Percentiles rank a stretch among this genome's conserved stretches.
phyloP scores from a whole-genome alignment of 1,140 invertebrate genomes.

The Dendrolimus kikuchii region DNA sequence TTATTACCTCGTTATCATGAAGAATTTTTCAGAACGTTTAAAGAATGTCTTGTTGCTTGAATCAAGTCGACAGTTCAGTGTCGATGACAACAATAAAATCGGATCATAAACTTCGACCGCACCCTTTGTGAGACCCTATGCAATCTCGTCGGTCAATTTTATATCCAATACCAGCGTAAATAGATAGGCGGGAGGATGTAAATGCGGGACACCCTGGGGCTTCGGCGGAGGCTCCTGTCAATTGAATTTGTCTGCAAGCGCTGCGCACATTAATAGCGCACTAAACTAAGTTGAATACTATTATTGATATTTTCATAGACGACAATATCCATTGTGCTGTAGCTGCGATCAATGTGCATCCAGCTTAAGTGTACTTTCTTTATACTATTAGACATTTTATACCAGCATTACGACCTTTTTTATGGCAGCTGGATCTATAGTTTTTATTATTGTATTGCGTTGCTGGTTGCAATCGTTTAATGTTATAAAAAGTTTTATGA shows the following conservation, averaged over 20 bases:
- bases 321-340: slow-evolving; percentile 35
- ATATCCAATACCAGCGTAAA: slow-evolving; percentile 56
- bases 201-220: slow-evolving; percentile 48
- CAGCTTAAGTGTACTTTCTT: slow-evolving; percentile 38
- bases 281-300: slow-evolving; percentile 54
- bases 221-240: slow-evolving; percentile 51
- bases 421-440: slow-evolving; percentile 17
- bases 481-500: neutral
- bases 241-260: slow-evolving; percentile 70
- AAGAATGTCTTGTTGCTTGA: slow-evolving; percentile 24
- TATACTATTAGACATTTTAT: slow-evolving; percentile 37
- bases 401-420: slow-evolving; percentile 14
- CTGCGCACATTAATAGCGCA: slow-evolving; percentile 54
- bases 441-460: slow-evolving; percentile 25
- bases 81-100: slow-evolving; percentile 49
- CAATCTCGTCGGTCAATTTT: slow-evolving; percentile 56
- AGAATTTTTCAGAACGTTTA: slow-evolving; percentile 3
- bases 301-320: slow-evolving; percentile 57
- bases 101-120: slow-evolving; percentile 44
- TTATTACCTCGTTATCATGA: neutral
- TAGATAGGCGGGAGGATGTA: slow-evolving; percentile 49
- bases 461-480: slow-evolving; percentile 27
- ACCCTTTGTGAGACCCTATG: slow-evolving; percentile 41
- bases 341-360: slow-evolving; percentile 24
- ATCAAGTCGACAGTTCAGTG: slow-evolving; percentile 20